These are phyloP conservation scores for Tragelaphus imberbis DNA, from an alignment of 2,113 vertebrate species.

Conservation along the genomic window DNA sequence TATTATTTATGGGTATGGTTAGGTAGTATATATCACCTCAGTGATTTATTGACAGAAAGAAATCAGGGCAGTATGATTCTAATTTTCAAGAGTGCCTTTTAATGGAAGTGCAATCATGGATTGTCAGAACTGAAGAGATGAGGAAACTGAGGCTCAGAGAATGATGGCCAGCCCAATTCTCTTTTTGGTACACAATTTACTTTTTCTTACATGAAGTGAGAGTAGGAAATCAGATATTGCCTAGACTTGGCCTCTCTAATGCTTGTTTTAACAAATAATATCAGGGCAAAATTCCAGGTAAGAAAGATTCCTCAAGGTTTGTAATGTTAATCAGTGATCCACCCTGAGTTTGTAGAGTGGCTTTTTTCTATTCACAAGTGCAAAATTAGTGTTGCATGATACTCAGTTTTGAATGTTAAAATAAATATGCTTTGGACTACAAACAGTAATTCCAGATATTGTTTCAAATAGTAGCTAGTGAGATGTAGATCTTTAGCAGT, in stretches of 20 bases:
- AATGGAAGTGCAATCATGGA: background rate
- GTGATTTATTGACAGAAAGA: background rate
- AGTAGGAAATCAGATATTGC: background rate
- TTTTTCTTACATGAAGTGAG: background rate
- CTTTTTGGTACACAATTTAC: background rate
- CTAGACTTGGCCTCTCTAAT: background rate
- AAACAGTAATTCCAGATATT: conserved; percentile 36
- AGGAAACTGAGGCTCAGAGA: background rate
- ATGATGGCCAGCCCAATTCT: background rate
- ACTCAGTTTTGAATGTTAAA: background rate
- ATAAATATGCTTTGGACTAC: background rate
- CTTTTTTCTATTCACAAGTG: background rate
- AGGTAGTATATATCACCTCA: background rate
- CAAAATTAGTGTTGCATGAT: background rate
- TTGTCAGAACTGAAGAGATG: background rate
- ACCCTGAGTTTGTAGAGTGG: background rate
- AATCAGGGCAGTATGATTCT: background rate
- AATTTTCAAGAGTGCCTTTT: background rate
- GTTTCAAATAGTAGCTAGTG: conserved; percentile 29
- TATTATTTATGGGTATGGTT: background rate
- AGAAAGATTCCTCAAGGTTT: background rate
- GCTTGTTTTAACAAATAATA: background rate
- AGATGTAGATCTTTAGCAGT: background rate
- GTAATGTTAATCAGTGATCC: background rate
- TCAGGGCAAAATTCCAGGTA: background rate